phyloP scores from a whole-genome alignment of 2,113 vertebrate species.

The Gobius niger region DNA sequence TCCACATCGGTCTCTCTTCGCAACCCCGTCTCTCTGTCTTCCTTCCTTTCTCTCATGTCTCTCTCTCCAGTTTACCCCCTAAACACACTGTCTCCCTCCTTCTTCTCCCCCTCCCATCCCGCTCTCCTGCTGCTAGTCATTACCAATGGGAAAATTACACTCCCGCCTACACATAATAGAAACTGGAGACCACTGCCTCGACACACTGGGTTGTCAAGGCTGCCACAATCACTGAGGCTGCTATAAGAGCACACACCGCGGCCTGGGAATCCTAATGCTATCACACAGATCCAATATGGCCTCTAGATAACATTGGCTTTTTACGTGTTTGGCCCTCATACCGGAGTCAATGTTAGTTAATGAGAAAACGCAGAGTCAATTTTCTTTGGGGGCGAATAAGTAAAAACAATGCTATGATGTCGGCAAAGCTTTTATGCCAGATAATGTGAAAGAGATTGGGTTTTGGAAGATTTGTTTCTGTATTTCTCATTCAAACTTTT shows the following conservation, averaged over 20 bases:
- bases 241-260: neutral
- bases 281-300: neutral
- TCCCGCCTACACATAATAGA: conserved; percentile 51
- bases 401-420: neutral
- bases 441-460: too few relatives aligned
- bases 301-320: neutral
- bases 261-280: neutral
- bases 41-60: too few relatives aligned
- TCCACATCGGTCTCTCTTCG: too few relatives aligned
- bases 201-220: conserved; percentile 28
- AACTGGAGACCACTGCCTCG: conserved; percentile 27
- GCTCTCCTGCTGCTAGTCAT: conserved; percentile 47
- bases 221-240: conserved; percentile 8
- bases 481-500: too few relatives aligned
- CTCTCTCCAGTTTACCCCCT: too few relatives aligned
- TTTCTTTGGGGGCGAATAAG: neutral
- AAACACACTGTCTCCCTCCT: neutral
- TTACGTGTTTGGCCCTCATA: neutral
- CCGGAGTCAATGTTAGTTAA: neutral
- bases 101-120: too few relatives aligned
- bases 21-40: too few relatives aligned
- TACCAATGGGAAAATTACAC: conserved; percentile 54
- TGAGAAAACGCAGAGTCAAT: neutral
- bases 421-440: too few relatives aligned
- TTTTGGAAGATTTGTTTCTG: too few relatives aligned